Evolutionary conservation across 2,113 vertebrate genomes (phyloP).

Genomic region (Phainopepla nitens): DNA sequence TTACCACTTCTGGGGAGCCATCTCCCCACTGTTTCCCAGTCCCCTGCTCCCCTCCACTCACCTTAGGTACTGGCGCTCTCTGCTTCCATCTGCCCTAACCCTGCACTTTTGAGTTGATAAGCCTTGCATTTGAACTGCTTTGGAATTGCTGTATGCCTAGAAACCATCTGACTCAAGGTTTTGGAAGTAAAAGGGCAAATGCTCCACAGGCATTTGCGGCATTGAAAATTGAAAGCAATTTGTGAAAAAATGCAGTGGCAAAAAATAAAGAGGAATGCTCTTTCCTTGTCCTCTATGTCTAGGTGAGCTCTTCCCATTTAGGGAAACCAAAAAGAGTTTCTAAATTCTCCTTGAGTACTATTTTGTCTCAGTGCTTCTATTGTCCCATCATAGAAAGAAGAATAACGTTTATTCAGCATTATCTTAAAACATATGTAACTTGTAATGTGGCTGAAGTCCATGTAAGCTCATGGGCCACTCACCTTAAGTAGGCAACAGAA

Average conservation of each 20-base stretch:
- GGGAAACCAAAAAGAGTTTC: background rate
- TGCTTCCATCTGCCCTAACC: rapidly evolving
- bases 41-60: background rate
- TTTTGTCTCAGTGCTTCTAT: background rate
- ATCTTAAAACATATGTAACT: background rate
- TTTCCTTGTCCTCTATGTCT: rapidly evolving
- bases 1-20: background rate
- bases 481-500: background rate
- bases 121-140: background rate
- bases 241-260: background rate
- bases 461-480: rapidly evolving
- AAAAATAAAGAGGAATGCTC: background rate
- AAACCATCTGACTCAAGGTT: background rate
- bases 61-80: background rate
- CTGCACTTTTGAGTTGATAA: background rate
- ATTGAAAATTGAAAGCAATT: background rate
- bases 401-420: background rate
- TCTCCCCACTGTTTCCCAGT: background rate
- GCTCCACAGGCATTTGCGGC: background rate
- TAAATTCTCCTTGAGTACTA: background rate
- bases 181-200: background rate
- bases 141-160: background rate
- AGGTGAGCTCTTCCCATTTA: background rate
- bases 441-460: background rate
- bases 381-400: background rate